These are phyloP conservation scores for Halcyon chelicuti DNA, from an alignment of 2,797 vertebrate species.

Conservation along the genomic window DNA sequence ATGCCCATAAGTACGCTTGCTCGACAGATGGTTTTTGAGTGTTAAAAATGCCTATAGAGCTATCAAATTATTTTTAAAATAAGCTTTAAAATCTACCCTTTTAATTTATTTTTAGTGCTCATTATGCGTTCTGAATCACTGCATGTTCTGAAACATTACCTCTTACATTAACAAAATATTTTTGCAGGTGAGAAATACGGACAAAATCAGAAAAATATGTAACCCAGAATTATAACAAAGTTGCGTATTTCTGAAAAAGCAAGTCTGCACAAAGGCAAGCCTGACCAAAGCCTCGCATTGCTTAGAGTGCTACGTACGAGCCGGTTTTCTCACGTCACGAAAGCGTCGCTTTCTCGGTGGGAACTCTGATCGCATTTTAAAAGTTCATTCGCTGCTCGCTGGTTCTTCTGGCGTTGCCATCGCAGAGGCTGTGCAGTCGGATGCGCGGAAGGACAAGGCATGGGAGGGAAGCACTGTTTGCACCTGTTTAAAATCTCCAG, in stretches of 20 bases:
- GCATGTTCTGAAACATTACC: neutral
- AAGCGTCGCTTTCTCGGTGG: neutral
- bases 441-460: neutral
- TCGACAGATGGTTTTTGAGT: neutral
- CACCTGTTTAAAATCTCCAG: constrained; percentile 78
- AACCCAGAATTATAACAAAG: neutral
- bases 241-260: neutral
- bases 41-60: neutral
- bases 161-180: constrained; percentile 2
- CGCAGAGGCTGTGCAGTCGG: constrained; percentile 27
- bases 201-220: neutral
- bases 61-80: neutral
- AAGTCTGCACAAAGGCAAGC: neutral
- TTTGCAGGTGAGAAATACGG: constrained; percentile 20
- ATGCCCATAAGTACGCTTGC: neutral
- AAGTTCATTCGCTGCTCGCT: constrained; percentile 51
- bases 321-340: neutral
- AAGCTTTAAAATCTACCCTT: constrained; percentile 3
- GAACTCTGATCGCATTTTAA: neutral
- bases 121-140: neutral
- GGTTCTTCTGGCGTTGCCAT: neutral
- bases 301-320: neutral
- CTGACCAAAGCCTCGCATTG: neutral
- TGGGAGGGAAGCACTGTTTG: constrained; percentile 63
- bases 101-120: constrained; percentile 13